phyloP scores from a whole-genome alignment of 2,888 invertebrate genomes.

The Campoletis raptor region DNA sequence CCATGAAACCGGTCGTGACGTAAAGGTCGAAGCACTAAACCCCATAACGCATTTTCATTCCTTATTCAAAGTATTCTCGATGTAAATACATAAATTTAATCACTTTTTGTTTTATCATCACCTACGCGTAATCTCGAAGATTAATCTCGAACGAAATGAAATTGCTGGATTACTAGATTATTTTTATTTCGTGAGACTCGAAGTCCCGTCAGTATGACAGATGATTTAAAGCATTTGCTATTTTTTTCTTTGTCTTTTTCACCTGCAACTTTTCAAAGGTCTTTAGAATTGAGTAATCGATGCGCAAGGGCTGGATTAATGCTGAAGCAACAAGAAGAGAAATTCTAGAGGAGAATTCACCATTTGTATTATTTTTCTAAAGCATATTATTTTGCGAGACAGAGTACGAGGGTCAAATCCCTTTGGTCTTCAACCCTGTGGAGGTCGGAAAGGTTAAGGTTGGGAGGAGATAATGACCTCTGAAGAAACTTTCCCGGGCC shows the following conservation, averaged over 20 bases:
- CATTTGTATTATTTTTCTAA: background rate
- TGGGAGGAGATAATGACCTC: constrained; percentile 60
- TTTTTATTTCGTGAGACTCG: background rate
- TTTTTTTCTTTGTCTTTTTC: too few species aligned
- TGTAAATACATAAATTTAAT: background rate
- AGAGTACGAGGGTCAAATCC: constrained; percentile 28
- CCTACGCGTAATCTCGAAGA: constrained; percentile 14
- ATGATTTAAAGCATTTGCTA: background rate
- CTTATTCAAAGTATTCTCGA: background rate
- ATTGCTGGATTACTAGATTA: background rate
- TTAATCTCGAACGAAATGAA: background rate
- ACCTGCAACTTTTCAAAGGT: background rate
- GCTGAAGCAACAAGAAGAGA: background rate
- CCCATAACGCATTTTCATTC: constrained; percentile 48
- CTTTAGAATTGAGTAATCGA: background rate
- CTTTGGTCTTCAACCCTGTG: constrained; percentile 38
- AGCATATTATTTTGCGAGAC: background rate
- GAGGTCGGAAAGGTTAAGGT: constrained; percentile 34
- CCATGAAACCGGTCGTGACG: constrained; percentile 62
- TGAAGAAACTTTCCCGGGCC: constrained; percentile 14
- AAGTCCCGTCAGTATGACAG: background rate
- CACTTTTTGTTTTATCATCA: background rate
- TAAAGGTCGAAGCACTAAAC: constrained; percentile 58
- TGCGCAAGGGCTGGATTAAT: background rate
- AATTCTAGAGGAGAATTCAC: background rate